Evolutionary conservation across 2,113 vertebrate genomes (phyloP).

Genomic region (Gymnocephalus cernua): DNA sequence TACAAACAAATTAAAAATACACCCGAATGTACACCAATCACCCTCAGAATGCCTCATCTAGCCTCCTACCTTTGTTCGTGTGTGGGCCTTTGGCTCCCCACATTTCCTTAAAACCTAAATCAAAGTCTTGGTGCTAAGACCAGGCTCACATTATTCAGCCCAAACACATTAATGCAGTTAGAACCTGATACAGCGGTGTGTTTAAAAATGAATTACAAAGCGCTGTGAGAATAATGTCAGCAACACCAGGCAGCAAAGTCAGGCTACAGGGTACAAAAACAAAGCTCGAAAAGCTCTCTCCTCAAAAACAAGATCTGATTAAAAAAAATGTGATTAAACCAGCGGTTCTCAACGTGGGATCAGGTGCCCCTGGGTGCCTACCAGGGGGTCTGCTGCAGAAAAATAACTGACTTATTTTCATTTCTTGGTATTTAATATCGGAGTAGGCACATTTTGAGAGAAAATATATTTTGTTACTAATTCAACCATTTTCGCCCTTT

Average conservation of each 20-base stretch:
- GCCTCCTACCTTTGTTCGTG: slow-evolving; percentile 18
- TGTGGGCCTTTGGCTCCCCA: neutral
- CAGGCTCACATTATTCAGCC: slow-evolving; percentile 34
- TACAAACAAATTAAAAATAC: neutral
- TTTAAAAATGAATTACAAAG: slow-evolving; percentile 55
- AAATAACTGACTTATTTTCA: slow-evolving; percentile 1
- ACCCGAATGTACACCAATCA: neutral
- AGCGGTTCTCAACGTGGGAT: slow-evolving; percentile 26
- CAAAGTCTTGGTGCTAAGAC: slow-evolving; percentile 32
- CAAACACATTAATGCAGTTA: slow-evolving; percentile 63
- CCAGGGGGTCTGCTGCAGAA: slow-evolving; percentile 23
- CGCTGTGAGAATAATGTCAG: slow-evolving; percentile 33
- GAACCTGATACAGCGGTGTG: slow-evolving; percentile 52
- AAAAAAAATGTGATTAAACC: slow-evolving; percentile 54
- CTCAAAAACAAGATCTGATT: slow-evolving; percentile 52
- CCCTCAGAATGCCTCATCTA: neutral
- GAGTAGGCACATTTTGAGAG: slow-evolving; percentile 14
- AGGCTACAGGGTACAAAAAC: slow-evolving; percentile 51
- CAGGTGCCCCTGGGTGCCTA: slow-evolving; percentile 1
- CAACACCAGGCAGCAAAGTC: slow-evolving; percentile 40
- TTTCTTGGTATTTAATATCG: slow-evolving; percentile 24
- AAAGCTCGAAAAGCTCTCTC: slow-evolving; percentile 35
- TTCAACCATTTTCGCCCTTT: neutral
- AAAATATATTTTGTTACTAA: neutral
- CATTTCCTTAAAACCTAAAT: slow-evolving; percentile 24